Base-by-base conservation (phyloP, 1,140 invertebrate species). In the Armadillidium nasatum region DNA sequence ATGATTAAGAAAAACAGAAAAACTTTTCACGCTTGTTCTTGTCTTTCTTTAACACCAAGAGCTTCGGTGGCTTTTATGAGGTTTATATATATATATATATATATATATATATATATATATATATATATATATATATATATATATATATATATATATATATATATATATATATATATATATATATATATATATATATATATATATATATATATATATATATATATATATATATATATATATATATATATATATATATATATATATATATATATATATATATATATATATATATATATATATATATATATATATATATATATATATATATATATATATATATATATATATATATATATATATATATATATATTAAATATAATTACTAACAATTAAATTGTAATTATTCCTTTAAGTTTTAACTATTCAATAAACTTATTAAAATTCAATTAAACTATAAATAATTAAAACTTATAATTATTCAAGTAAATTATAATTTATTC, bases 11-110 rank as follows among this genome's bases (percentile, higher is more conserved):
- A 80, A 67, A 74, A 81, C 33, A 68, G 83, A 60, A 81, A 79
- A 76, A 78, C 80, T 15, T 85, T 87, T 67, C 85, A 87, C 67
- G 84, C 87, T 4, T 86, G 85, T 75, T 91, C 91, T 67, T 93
- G 91, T 79, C 87, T 93, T 66, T 81, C 80, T 10, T 73, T 78
- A n/a, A 54, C 33, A 6, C 33, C 33, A 33, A 33, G 33, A 67
- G 7, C 13, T 15, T 15, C 19, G 13, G 13, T 19, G 7, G 15
- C 2, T n/a, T 66, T 66, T n/a, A n/a, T 2, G 7, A 15, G 15
- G 15, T 66, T 7, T 2, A 7, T 4, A 21, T 21, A 15, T 15
- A 66, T n/a, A 67, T 67, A 10, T 67, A 67, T 67, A 67, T 67
- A 67, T 67, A 67, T 67, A 67, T 67, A 67, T 67, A 67, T 67